Conservation (phyloP, 2,113 vertebrate genomes). For the Rhinichthys klamathensis region DNA sequence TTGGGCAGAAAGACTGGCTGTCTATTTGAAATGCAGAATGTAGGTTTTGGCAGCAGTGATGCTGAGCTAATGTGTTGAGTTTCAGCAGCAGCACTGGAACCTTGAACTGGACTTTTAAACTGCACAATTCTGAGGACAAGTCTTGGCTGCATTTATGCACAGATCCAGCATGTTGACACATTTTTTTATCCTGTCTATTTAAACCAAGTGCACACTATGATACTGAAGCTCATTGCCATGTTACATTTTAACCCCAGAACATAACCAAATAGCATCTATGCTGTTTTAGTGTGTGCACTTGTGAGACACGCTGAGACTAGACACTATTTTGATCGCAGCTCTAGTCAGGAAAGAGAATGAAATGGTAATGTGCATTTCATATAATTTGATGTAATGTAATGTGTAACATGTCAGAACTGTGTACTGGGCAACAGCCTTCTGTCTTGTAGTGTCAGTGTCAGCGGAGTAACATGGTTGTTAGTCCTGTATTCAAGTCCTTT, state of each 20-base stretch:
- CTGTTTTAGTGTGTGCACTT: background rate
- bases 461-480: too few relatives aligned
- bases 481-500: too few relatives aligned
- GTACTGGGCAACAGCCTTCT: background rate
- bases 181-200: background rate
- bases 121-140: background rate
- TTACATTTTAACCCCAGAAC: background rate
- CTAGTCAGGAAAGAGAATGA: background rate
- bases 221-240: background rate
- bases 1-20: background rate
- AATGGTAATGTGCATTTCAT: background rate
- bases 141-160: background rate
- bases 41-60: constrained; percentile 4
- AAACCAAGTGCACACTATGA: background rate
- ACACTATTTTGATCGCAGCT: background rate
- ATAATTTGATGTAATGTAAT: background rate
- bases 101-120: constrained; percentile 2
- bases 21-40: constrained; percentile 35
- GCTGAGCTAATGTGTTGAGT: constrained; percentile 23
- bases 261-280: background rate
- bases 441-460: background rate
- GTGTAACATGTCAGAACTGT: background rate
- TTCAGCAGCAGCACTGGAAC: constrained; percentile 11
- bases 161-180: background rate
- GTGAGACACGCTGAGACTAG: background rate